Percentiles rank a stretch among this genome's conserved stretches.
Conservation (phyloP, 2,113 vertebrate species). For the Xiphophorus maculatus region DNA sequence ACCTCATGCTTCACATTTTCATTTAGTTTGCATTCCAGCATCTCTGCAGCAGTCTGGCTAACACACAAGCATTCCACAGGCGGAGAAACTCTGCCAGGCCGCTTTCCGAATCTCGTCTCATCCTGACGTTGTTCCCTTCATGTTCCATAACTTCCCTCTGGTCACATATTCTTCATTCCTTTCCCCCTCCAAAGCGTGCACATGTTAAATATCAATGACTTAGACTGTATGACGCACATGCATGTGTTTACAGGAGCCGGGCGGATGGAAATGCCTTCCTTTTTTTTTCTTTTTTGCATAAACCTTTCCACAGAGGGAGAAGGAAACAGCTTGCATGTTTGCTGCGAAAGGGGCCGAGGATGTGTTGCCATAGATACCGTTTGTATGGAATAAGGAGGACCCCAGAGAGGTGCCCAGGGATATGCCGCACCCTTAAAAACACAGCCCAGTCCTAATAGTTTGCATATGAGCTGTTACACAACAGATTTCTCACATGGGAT, state of each 20-base stretch:
- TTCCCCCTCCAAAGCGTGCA: constrained; percentile 14
- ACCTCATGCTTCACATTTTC: constrained; percentile 25
- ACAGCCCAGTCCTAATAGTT: constrained; percentile 53
- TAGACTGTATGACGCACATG: constrained; percentile 24
- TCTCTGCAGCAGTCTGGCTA: constrained; percentile 18
- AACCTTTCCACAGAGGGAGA: constrained; percentile 67
- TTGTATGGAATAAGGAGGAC: constrained; percentile 61
- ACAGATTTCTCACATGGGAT: constrained; percentile 39
- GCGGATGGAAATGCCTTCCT: constrained; percentile 41
- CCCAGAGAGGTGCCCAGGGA: constrained; percentile 58
- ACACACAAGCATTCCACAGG: constrained; percentile 4
- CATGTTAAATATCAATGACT: constrained; percentile 51
- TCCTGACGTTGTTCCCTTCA: background rate
- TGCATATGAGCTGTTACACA: constrained; percentile 63
- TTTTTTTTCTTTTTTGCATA: constrained; percentile 48
- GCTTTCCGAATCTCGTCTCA: constrained; percentile 26
- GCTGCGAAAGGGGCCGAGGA: constrained; percentile 28
- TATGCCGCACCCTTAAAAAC: constrained; percentile 57
- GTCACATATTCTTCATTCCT: constrained; percentile 22
- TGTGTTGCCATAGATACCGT: constrained; percentile 60
- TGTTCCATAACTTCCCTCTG: background rate
- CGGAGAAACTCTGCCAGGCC: background rate
- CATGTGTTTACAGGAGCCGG: constrained; percentile 34
- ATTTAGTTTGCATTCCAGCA: constrained; percentile 17
- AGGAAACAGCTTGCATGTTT: constrained; percentile 45